Conservation (phyloP, 2,797 vertebrate species). For the Argentina silus region DNA sequence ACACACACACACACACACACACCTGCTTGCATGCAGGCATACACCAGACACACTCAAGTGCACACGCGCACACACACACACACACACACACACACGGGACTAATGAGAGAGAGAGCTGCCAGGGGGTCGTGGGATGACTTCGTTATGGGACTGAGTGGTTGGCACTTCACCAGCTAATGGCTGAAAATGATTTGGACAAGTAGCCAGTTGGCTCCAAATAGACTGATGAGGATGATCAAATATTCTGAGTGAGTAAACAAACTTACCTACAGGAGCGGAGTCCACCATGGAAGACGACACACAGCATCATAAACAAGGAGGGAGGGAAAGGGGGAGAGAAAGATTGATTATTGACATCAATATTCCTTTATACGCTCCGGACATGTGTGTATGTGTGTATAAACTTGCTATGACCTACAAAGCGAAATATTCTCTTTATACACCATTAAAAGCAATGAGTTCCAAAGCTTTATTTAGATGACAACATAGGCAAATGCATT, state of each 20-base stretch:
- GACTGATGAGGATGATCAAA: constrained; percentile 1
- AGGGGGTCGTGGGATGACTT: no score
- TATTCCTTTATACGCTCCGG: not conserved
- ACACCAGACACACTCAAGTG: not conserved
- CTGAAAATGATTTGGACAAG: not conserved
- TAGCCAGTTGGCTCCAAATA: not conserved
- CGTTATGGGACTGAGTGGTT: not conserved
- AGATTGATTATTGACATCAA: constrained; percentile 7
- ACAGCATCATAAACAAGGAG: not conserved
- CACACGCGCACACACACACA: not conserved
- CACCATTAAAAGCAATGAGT: not conserved
- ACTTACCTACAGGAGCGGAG: constrained; percentile 25
- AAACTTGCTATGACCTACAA: not conserved
- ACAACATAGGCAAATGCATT: not conserved
- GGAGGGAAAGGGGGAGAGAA: no score
- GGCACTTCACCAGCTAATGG: not conserved
- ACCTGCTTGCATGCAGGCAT: no score
- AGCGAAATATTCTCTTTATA: not conserved
- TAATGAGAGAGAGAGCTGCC: no score
- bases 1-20: not conserved
- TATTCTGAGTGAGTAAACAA: constrained; percentile 8
- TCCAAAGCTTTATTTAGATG: not conserved
- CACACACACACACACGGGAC: not conserved
- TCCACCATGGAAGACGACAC: not conserved
- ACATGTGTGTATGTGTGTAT: no score